phyloP scores from a whole-genome alignment of 37 sponge, comb jelly and placozoan genomes.

The Bolinopsis microptera region DNA sequence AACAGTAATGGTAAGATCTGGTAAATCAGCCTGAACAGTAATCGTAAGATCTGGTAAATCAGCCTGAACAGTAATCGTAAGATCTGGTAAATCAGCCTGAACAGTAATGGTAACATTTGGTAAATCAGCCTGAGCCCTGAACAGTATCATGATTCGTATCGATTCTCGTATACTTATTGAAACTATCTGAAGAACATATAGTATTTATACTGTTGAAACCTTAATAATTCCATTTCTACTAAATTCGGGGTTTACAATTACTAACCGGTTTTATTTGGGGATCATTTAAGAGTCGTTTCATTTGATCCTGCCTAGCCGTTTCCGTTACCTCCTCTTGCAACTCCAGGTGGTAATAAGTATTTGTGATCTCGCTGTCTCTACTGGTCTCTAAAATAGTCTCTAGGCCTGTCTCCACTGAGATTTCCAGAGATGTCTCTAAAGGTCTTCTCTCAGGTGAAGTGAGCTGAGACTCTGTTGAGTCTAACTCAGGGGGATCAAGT shows the following conservation, averaged over 20 bases:
- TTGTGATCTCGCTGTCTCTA: not conserved
- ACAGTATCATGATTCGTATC: too few species aligned
- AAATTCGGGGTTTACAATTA: not conserved
- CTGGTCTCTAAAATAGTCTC: conserved; percentile 10
- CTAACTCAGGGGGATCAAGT: not conserved
- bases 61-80: too few species aligned
- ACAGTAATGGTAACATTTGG: too few species aligned
- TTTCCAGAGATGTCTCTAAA: not conserved
- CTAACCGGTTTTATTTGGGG: not conserved
- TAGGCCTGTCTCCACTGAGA: not conserved
- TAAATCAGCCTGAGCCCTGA: too few species aligned
- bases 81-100: too few species aligned
- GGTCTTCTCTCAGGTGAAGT: not conserved
- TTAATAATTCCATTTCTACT: too few species aligned
- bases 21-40: too few species aligned
- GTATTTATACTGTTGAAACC: too few species aligned
- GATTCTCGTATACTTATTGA: too few species aligned
- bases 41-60: too few species aligned
- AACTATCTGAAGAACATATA: too few species aligned
- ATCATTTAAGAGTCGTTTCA: not conserved
- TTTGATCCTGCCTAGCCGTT: not conserved
- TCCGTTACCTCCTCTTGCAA: not conserved
- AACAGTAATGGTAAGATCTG: too few species aligned
- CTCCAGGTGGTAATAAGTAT: not conserved
- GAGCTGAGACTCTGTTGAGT: not conserved